These are phyloP conservation scores for Ophion costatus DNA, from an alignment of 2,888 invertebrate genomes.

Conservation along the genomic window DNA sequence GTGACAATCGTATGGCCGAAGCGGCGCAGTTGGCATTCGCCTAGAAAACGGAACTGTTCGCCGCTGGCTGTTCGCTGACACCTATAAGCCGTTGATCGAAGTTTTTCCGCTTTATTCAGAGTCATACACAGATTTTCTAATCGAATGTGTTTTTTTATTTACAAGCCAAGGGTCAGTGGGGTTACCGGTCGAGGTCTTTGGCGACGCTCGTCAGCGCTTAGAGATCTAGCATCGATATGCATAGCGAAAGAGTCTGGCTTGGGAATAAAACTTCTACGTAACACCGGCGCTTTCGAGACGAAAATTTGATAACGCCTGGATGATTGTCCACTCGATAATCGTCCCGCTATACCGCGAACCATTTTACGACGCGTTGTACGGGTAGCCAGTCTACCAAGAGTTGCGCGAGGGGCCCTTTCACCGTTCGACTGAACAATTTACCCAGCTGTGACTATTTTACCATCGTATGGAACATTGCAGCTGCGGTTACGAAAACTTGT, in stretches of 20 bases:
- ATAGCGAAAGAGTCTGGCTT: not conserved
- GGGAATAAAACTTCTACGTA: not conserved
- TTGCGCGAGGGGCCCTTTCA: no score
- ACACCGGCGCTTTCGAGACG: not conserved
- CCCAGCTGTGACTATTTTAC: no score
- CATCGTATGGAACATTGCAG: no score
- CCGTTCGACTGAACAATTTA: no score
- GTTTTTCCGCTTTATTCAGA: not conserved
- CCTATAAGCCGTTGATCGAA: not conserved
- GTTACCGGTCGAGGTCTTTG: constrained; percentile 25
- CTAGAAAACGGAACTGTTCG: not conserved
- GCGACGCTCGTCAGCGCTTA: constrained; percentile 8
- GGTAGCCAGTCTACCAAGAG: no score
- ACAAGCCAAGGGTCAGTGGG: constrained; percentile 31
- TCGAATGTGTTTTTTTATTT: constrained; percentile 34
- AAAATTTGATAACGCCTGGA: not conserved
- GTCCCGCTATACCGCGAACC: no score
- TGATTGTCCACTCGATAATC: not conserved
- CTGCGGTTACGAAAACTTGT: not conserved
- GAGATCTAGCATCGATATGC: not conserved
- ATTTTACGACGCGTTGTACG: no score
- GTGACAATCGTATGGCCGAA: no score
- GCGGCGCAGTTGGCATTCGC: no score
- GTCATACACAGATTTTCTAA: constrained; percentile 25
- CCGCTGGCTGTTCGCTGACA: not conserved